Conservation (phyloP, 2,113 vertebrate genomes). For the Lampris incognitus region DNA sequence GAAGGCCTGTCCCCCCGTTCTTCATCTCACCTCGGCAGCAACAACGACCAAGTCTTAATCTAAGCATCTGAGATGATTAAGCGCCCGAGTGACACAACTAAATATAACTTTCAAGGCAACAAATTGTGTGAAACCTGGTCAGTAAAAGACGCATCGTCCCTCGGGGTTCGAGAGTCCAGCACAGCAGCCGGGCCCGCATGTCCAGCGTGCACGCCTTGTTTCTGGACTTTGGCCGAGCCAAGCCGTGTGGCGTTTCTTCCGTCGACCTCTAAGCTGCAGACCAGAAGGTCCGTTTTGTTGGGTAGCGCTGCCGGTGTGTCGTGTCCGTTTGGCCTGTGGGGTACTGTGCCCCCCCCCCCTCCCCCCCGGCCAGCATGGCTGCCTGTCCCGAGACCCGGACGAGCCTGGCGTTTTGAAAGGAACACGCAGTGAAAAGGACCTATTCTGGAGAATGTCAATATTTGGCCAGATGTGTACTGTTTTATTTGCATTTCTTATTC, state of each 20-base stretch:
- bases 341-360: neutral
- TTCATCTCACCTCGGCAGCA: constrained; percentile 24
- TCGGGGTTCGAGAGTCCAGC: no score
- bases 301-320: no score
- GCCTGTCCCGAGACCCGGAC: constrained; percentile 6
- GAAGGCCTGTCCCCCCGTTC: constrained; percentile 26
- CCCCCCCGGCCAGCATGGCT: neutral
- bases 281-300: no score
- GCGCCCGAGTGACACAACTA: neutral
- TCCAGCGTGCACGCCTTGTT: no score
- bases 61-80: constrained; percentile 18
- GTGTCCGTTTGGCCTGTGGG: no score
- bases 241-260: no score
- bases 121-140: no score
- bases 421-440: neutral
- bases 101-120: no score
- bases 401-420: constrained; percentile 23
- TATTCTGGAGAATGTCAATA: constrained; percentile 48
- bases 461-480: constrained; percentile 22
- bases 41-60: constrained; percentile 19
- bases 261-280: no score
- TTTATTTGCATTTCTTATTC: constrained; percentile 12
- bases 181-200: no score
- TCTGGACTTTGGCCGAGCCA: no score
- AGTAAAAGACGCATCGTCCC: no score